Conservation (phyloP, 2,113 vertebrate genomes). For the Sula dactylatra region DNA sequence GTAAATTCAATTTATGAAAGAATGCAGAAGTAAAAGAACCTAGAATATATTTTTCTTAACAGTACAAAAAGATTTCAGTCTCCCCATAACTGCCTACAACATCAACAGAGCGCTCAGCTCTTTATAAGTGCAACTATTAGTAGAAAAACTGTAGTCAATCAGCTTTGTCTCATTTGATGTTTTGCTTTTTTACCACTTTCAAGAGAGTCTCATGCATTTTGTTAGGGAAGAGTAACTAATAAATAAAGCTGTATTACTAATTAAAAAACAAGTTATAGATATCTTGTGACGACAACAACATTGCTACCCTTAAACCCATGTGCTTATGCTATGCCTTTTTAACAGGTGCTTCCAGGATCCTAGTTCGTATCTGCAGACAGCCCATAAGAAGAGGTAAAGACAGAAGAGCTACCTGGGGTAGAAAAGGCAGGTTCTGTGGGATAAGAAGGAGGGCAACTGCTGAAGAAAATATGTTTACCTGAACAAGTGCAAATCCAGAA, state of each 20-base stretch:
- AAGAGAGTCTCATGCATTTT: constrained; percentile 6
- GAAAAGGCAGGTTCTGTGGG: background rate
- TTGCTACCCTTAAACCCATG: background rate
- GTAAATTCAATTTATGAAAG: background rate
- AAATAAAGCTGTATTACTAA: background rate
- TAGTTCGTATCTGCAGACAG: background rate
- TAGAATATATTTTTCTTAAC: background rate
- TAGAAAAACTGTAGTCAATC: constrained; percentile 16
- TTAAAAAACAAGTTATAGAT: background rate
- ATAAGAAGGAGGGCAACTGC: background rate
- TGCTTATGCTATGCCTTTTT: background rate
- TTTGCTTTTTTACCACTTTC: constrained; percentile 45
- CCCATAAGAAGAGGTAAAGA: background rate
- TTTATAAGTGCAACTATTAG: constrained; percentile 27
- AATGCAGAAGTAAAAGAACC: background rate
- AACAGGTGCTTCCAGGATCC: background rate
- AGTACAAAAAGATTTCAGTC: constrained; percentile 24
- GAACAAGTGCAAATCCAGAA: background rate
- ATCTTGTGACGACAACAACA: background rate
- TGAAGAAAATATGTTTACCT: background rate
- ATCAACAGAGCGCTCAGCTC: background rate
- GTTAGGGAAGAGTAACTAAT: background rate
- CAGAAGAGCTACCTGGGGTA: background rate
- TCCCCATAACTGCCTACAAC: background rate
- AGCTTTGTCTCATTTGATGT: constrained; percentile 42